Conservation (phyloP, 2,113 vertebrate species). For the Myrmecobius fasciatus region DNA sequence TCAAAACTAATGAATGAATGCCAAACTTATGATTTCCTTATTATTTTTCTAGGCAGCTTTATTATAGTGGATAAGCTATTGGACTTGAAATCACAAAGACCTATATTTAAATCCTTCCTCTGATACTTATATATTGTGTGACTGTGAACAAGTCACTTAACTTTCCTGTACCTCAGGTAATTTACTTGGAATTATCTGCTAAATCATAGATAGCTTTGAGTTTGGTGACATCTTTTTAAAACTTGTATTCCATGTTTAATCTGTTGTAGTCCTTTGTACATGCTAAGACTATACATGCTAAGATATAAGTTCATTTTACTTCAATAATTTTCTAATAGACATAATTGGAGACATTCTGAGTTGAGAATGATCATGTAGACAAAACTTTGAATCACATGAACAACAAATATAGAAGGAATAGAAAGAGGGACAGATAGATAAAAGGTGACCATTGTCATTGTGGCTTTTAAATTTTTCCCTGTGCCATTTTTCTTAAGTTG, state of each 20-base stretch:
- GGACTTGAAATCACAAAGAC: not conserved
- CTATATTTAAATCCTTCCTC: not conserved
- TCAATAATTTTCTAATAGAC: not conserved
- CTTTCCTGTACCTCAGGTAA: not conserved
- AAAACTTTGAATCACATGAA: not conserved
- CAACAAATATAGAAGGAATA: not conserved
- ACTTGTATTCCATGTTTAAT: not conserved
- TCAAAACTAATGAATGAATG: not conserved
- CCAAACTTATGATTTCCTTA: not conserved
- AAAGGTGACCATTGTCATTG: not conserved
- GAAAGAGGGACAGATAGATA: not conserved
- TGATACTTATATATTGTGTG: not conserved
- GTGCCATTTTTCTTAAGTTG: slow-evolving; percentile 16
- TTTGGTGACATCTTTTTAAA: not conserved
- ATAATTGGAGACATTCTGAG: not conserved
- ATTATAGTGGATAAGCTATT: not conserved
- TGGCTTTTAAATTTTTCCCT: not conserved
- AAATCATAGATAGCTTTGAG: not conserved
- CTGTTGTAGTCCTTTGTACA: not conserved
- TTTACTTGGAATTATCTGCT: not conserved
- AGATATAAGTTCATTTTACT: not conserved
- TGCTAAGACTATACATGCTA: not conserved
- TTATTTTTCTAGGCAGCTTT: not conserved
- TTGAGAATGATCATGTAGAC: not conserved
- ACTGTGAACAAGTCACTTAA: not conserved